Evolutionary conservation across 2,888 invertebrate species (phyloP).

Genomic region (Drosophila demipolita): DNA sequence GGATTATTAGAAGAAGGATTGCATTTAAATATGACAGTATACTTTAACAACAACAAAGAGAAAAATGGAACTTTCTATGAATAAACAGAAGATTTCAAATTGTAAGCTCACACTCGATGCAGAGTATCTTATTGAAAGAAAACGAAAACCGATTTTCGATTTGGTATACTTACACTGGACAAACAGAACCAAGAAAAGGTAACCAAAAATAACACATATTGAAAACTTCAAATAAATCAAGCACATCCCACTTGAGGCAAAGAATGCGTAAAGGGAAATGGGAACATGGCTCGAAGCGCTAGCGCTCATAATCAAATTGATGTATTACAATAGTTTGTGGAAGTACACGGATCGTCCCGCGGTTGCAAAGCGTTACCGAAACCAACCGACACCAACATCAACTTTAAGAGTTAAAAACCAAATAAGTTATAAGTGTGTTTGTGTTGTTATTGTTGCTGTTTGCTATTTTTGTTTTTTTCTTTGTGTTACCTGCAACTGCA

Average conservation of each 20-base stretch:
- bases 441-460: slow-evolving; percentile 21
- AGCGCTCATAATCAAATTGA: slow-evolving; percentile 77
- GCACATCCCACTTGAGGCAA: slow-evolving; percentile 67
- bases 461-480: slow-evolving; percentile 11
- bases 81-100: slow-evolving; percentile 36
- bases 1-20: not conserved
- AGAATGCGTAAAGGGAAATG: slow-evolving; percentile 13
- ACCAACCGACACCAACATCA: slow-evolving; percentile 18
- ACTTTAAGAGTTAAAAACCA: slow-evolving; percentile 60
- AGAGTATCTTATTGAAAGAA: slow-evolving; percentile 29
- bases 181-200: slow-evolving; percentile 63
- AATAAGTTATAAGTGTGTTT: slow-evolving; percentile 53
- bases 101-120: slow-evolving; percentile 41
- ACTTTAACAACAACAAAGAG: not conserved
- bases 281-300: slow-evolving; percentile 37
- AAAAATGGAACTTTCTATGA: slow-evolving; percentile 46
- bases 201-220: slow-evolving; percentile 20
- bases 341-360: slow-evolving; percentile 50
- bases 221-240: slow-evolving; percentile 69
- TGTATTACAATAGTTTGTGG: slow-evolving; percentile 78
- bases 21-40: not conserved
- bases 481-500: slow-evolving; percentile 43
- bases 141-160: slow-evolving; percentile 34
- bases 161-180: slow-evolving; percentile 68
- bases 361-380: slow-evolving; percentile 62